A percentile compares a stretch with the other conserved stretches of the same genome.
Conservation (phyloP, 2,797 vertebrate species). For the Sciurus carolinensis region DNA sequence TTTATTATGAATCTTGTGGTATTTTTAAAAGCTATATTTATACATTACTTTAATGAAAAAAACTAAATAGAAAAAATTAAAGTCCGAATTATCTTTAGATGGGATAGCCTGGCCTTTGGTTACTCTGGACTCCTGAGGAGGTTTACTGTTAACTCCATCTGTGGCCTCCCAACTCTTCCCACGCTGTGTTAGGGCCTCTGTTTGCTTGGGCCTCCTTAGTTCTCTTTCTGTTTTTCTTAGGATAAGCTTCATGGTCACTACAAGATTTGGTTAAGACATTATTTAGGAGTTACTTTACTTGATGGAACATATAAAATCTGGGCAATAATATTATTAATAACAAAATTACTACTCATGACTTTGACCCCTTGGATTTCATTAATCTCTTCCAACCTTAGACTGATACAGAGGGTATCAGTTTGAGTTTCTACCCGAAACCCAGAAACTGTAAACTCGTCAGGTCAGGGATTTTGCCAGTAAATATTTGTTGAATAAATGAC, state of each 20-base stretch:
- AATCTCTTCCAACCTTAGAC: not conserved
- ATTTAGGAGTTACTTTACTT: conserved; percentile 10
- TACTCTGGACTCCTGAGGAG: not conserved
- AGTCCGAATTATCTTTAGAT: not conserved
- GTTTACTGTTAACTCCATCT: not conserved
- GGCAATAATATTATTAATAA: not conserved
- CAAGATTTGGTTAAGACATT: conserved; percentile 17
- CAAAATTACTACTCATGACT: not conserved
- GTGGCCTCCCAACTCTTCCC: not conserved
- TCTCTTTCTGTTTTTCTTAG: conserved; percentile 1
- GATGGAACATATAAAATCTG: conserved; percentile 1
- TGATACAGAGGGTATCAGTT: not conserved
- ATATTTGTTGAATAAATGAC: not conserved
- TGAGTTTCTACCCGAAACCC: not conserved
- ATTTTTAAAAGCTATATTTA: conserved; percentile 11
- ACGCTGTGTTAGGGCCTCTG: no score
- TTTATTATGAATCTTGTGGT: conserved; percentile 16
- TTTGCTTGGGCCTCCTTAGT: not conserved
- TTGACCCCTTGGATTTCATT: not conserved
- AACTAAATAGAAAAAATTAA: not conserved
- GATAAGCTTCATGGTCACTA: not conserved
- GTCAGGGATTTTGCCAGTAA: conserved; percentile 24
- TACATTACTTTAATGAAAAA: conserved; percentile 40
- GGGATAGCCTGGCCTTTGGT: not conserved
- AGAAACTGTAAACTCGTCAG: not conserved